A percentile compares a stretch with the other conserved stretches of the same genome.
Conservation (phyloP, 2,888 invertebrate species). For the Galeopsomyia nigrocyanea region DNA sequence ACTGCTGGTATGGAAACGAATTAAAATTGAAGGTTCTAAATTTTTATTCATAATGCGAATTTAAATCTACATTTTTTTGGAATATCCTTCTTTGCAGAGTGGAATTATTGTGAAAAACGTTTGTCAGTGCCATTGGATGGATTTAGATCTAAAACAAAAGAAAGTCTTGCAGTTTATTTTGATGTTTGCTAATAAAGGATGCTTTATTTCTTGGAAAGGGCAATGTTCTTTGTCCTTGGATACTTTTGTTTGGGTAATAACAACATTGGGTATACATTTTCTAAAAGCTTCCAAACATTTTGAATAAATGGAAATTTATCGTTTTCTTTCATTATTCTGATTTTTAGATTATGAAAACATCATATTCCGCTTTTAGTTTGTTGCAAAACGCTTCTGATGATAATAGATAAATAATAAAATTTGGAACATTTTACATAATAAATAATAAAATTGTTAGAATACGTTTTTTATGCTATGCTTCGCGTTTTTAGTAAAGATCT, state of each 20-base stretch:
- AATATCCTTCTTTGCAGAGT: slow-evolving; percentile 25
- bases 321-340: background rate
- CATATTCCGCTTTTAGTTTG: slow-evolving; percentile 40
- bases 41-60: background rate
- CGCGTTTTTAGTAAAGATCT: no score
- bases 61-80: background rate
- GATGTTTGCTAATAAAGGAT: slow-evolving; percentile 19
- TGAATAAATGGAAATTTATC: background rate
- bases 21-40: slow-evolving; percentile 30
- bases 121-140: slow-evolving; percentile 32
- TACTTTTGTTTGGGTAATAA: slow-evolving; percentile 38
- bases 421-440: background rate
- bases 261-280: no score
- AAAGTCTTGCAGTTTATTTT: slow-evolving; percentile 26
- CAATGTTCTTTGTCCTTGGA: slow-evolving; percentile 30
- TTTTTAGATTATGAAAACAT: slow-evolving; percentile 43
- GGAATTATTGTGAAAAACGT: slow-evolving; percentile 5
- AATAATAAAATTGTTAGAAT: slow-evolving; percentile 4
- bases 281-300: background rate
- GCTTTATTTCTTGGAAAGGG: slow-evolving; percentile 32
- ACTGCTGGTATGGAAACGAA: slow-evolving; percentile 44
- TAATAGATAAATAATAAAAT: slow-evolving; percentile 1
- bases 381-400: slow-evolving; percentile 12
- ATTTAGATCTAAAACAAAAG: background rate
- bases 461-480: no score